A percentile compares a stretch with the other conserved stretches of the same genome.
Conservation (phyloP, 2,797 vertebrate species). For the Moxostoma hubbsi region DNA sequence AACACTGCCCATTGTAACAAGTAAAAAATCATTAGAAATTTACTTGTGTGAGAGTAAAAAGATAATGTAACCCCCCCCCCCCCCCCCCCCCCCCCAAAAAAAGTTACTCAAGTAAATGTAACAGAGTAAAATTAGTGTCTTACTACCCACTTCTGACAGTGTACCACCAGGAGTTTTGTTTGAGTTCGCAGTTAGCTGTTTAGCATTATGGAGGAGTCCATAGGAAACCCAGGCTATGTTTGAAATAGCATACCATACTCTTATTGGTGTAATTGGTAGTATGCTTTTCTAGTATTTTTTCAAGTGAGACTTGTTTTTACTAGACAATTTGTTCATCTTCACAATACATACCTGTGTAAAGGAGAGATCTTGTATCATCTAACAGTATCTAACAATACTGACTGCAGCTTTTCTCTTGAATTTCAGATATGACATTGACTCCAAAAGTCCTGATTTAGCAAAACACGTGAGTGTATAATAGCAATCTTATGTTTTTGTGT, state of each 20-base stretch:
- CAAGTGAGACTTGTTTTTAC: background rate
- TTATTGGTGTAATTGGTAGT: too few relatives aligned
- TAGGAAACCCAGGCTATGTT: background rate
- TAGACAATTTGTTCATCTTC: background rate
- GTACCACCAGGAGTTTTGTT: background rate
- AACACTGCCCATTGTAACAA: too few relatives aligned
- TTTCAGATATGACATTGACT: slow-evolving; percentile 93
- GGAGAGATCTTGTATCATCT: background rate
- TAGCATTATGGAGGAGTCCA: slow-evolving; percentile 1
- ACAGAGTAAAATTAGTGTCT: too few relatives aligned
- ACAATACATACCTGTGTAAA: background rate
- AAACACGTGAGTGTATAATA: slow-evolving; percentile 87
- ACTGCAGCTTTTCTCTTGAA: slow-evolving; percentile 53
- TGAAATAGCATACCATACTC: too few relatives aligned
- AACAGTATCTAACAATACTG: background rate
- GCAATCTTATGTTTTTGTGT: slow-evolving; percentile 17
- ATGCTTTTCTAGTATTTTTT: too few relatives aligned
- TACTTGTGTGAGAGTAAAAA: too few relatives aligned
- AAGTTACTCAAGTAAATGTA: too few relatives aligned
- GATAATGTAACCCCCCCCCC: too few relatives aligned
- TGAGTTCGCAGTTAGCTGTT: slow-evolving; percentile 16
- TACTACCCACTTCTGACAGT: too few relatives aligned
- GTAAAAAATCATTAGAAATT: too few relatives aligned
- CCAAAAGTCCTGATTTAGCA: slow-evolving; percentile 92
- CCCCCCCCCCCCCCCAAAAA: too few relatives aligned